Evolutionary conservation across 2,888 invertebrate species (phyloP), one percentile per base, ranked within the genome.

Genomic region (Ophraella communa): DNA sequence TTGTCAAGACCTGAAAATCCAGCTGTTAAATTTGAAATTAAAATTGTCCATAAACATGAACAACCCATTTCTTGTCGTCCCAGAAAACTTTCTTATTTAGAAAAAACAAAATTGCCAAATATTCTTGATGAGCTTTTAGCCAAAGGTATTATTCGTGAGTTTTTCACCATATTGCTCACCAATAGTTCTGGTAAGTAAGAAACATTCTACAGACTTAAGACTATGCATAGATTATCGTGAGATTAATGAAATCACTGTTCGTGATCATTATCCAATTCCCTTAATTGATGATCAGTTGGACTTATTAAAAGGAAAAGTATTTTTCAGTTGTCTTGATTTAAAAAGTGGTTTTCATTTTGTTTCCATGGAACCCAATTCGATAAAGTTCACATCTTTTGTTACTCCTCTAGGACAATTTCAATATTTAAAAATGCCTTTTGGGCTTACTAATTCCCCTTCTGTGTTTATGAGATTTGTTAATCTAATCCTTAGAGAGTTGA

Each of bases 341-440:
- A 73, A 71, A 56, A 71, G 70, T 24, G 33, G 21, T 33, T 59
- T 75, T 54, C 66, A 75, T 35, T 77, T 78, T 33, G 67, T 77
- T 4, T 54, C 30, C 11, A 42, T 78, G 18, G 60, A 66, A 1
- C 60, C 73, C 60, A 60, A 69, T 10, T 74, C 74, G 3, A 55
- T 71, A 1, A 67, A 74, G 63, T 73, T 73, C 27, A 78, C 77
- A 1, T 69, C n/a, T n/a, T n/a, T n/a, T n/a, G n/a, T n/a, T n/a
- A n/a, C n/a, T n/a, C n/a, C n/a, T n/a, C n/a, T n/a, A n/a, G n/a
- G n/a, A n/a, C n/a, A n/a, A n/a, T n/a, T n/a, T n/a, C n/a, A n/a
- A n/a, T n/a, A n/a, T n/a, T n/a, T n/a, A n/a, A n/a, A n/a, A n/a
- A n/a, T n/a, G n/a, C n/a, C 58, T 56, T 65, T 61, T 35, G 30